Evolutionary conservation across 2,797 vertebrate genomes (phyloP), one percentile per base, ranked within the genome.

Genomic region (Smutsia temminckii): DNA sequence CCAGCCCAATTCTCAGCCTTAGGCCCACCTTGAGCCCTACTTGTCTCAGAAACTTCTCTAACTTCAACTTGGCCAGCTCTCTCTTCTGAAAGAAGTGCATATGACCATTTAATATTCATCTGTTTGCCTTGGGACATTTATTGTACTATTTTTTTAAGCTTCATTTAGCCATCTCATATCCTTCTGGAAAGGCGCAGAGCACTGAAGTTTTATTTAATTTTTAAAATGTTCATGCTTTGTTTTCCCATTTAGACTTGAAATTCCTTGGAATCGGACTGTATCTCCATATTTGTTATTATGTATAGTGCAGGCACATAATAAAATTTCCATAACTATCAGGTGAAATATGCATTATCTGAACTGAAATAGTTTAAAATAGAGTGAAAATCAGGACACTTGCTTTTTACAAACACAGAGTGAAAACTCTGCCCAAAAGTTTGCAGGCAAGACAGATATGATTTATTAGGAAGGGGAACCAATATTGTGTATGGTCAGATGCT

Each of bases 41-140:
- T 32, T 92, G 74, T 91, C 71, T 77, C 68, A 86, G 96, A 95
- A 86, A 83, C 9, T 94, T 64, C 46, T 85, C n/a, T 63, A 40
- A 89, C 34, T 89, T 86, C 25, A 72, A 84, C 18, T 80, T 34
- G 21, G 34, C 42, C 42, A 42, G 29, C 6, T 42, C 11, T 77
- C 7, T 53, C 18, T 64, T 32, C 14, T 74, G 77, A 88, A 95
- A 77, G 49, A 87, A 80, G 32, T 46, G 1, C 66, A 37, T 78
- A 40, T 37, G 29, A 17, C 85, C 25, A 87, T 46, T 91, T 95
- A 85, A 57, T 59, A 90, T 53, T 71, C 66, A 74, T 18, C 40
- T 75, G 18, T 78, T 81, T 90, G 23, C 42, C 32, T 75, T 64
- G 29, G 25, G 72, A 32, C 32, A 88, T 37, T 94, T 94, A 75